A percentile compares a stretch with the other conserved stretches of the same genome.
Evolutionary conservation across 2,888 invertebrate genomes (phyloP).

Genomic region (Chamaedrilus cognettii): DNA sequence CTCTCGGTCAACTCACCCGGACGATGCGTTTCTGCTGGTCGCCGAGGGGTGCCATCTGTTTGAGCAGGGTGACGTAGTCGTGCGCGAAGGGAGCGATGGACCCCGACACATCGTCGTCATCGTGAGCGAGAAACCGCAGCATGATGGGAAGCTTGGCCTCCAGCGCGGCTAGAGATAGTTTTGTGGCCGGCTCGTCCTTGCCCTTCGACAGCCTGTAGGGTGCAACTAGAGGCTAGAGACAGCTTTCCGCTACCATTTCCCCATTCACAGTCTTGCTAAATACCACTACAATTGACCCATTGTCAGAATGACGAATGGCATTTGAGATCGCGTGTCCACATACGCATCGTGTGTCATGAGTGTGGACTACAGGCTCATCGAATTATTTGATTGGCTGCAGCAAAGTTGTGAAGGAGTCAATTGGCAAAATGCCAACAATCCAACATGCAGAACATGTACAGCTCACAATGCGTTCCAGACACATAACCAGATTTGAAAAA

Average conservation of each 20-base stretch:
- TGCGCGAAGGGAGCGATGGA: slow-evolving; percentile 62
- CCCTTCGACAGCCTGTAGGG: slow-evolving; percentile 48
- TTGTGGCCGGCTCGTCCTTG: no score
- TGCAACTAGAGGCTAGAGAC: neutral
- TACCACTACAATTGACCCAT: neutral
- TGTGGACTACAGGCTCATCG: no score
- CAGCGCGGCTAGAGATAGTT: slow-evolving; percentile 53
- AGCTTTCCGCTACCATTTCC: neutral
- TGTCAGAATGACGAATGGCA: neutral
- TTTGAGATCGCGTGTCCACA: no score
- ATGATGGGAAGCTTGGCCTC: slow-evolving; percentile 61
- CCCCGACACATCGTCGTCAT: slow-evolving; percentile 64
- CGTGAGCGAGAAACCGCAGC: slow-evolving; percentile 61
- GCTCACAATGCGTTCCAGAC: neutral
- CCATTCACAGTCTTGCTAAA: no score
- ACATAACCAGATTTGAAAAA: neutral
- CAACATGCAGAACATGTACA: no score
- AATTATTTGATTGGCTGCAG: no score
- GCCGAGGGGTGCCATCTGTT: slow-evolving; percentile 48
- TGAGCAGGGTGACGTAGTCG: slow-evolving; percentile 62
- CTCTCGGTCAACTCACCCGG: no score
- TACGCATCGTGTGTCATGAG: no score
- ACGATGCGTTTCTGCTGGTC: slow-evolving; percentile 24
- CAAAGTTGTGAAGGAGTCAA: no score
- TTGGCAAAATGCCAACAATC: no score